Evolutionary conservation across 2,113 vertebrate genomes (phyloP), one percentile per base, ranked within the genome.

Genomic region (Lepisosteus oculatus): DNA sequence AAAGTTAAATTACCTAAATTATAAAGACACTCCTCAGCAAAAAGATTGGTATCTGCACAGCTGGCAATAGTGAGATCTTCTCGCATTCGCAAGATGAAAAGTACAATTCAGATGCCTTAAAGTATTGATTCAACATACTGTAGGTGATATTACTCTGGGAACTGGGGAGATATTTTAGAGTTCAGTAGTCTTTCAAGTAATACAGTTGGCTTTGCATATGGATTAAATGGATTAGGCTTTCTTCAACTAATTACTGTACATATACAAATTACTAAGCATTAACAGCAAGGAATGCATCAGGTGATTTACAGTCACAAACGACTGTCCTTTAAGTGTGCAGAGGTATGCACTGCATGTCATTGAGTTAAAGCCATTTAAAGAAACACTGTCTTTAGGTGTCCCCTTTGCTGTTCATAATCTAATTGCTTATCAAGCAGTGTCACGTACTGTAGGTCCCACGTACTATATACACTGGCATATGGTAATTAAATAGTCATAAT

Each of bases 401-500:
- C 6, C 54, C 63, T 63, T 62, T 29, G 29, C 29, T 29, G 29
- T 29, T 29, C 29, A 29, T 29, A 29, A 12, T 8, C 15, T 63
- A 63, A n/a, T 67, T 67, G 29, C 29, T 29, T 29, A 29, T 29
- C 29, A 29, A 29, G 29, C 54, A 55, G 54, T 41, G 67, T 55
- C 67, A 72, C 77, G 84, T 90, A 81, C 84, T 82, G 80, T 65
- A 54, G 0, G 41, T 74, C 68, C 29, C 29, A 29, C 29, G 2
- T 29, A 29, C 29, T 29, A 2, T 29, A 29, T 3, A 59, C 57
- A 59, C 14, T 15, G 74, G 13, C 57, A 70, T 8, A 29, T 64
- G 57, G 57, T n/a, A 59, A 59, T 59, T 59, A 59, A 59, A n/a
- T 13, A 59, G 57, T 59, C 14, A 59, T n/a, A n/a, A 59, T 59